Base-by-base conservation (phyloP, 2,797 vertebrate species). In the Lateolabrax maculatus region DNA sequence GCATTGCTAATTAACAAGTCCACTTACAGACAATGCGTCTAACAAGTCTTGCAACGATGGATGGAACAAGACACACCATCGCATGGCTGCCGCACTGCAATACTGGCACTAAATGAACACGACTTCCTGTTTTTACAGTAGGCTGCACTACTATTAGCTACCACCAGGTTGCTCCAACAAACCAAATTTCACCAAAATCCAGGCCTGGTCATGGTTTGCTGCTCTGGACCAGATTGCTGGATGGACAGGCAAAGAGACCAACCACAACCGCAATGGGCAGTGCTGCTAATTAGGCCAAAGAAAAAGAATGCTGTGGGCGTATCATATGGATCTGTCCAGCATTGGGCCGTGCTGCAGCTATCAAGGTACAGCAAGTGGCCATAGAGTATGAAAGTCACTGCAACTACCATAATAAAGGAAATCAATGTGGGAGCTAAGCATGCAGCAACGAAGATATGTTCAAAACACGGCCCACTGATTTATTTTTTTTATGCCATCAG, bases 331-430 rank as follows among this genome's bases (percentile, higher is more conserved):
- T 71, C 29, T 48, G n/a, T n/a, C 27, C 44, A 77, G 43, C 31
- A 63, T 36, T 25, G 7, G 9, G 37, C 18, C 3, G 31, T 49
- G 12, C 57, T 48, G 25, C 10, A 1, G 43, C 44, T n/a, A 57
- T 57, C 57, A 58, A 62, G 52, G 27, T 44, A 53, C 53, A 23
- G 49, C 16, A 23, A 61, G 71, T 31, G 44, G 39, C 39, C 70
- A 48, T 6, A 8, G 31, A 55, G 56, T 13, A 67, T 79, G 70
- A 70, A 66, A 65, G 66, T 73, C 70, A 70, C 4, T 71, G 13
- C 44, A 44, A 49, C 25, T 21, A 41, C 23, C 37, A 39, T 25
- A 48, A 37, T 43, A 23, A 51, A 73, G 34, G 66, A 53, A 62
- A 39, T 11, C 48, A 49, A 16, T 13, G 25, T 27, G 51, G 34